phyloP scores from a whole-genome alignment of 1,140 invertebrate species.

The Drosophila rhopaloa region DNA sequence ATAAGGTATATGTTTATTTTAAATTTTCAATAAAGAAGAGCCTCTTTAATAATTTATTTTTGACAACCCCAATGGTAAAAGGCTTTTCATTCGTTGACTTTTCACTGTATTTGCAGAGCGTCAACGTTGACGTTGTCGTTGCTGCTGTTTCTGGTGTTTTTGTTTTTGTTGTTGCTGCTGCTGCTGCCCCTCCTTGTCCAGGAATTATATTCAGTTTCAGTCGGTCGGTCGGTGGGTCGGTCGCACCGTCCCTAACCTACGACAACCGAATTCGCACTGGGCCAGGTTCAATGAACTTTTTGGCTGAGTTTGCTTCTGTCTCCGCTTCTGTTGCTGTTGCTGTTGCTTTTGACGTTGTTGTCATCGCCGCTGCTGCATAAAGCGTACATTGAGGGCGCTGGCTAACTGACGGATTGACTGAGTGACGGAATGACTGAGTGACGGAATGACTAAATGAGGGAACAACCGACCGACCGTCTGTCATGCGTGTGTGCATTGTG shows the following conservation, averaged over 20 bases:
- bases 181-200: conserved; percentile 50
- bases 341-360: conserved; percentile 54
- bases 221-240: conserved; percentile 59
- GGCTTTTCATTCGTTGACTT: background rate
- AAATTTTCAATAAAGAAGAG: background rate
- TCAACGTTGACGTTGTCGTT: conserved; percentile 38
- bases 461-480: conserved; percentile 16
- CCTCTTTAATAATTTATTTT: background rate
- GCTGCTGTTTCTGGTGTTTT: conserved; percentile 22
- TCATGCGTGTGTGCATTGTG: conserved; percentile 64
- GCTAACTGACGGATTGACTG: conserved; percentile 42
- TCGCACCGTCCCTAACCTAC: conserved; percentile 66
- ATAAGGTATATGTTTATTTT: background rate
- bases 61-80: background rate
- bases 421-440: conserved; percentile 38
- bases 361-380: conserved; percentile 67
- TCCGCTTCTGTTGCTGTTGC: conserved; percentile 39
- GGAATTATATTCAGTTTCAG: conserved; percentile 40
- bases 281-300: conserved; percentile 82
- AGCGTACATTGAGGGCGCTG: conserved; percentile 81
- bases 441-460: conserved; percentile 41
- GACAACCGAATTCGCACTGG: conserved; percentile 82
- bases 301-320: conserved; percentile 64
- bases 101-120: conserved; percentile 70
- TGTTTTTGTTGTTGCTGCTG: conserved; percentile 26